Evolutionary conservation across 2,113 vertebrate genomes (phyloP).

Genomic region (Vidua chalybeata): DNA sequence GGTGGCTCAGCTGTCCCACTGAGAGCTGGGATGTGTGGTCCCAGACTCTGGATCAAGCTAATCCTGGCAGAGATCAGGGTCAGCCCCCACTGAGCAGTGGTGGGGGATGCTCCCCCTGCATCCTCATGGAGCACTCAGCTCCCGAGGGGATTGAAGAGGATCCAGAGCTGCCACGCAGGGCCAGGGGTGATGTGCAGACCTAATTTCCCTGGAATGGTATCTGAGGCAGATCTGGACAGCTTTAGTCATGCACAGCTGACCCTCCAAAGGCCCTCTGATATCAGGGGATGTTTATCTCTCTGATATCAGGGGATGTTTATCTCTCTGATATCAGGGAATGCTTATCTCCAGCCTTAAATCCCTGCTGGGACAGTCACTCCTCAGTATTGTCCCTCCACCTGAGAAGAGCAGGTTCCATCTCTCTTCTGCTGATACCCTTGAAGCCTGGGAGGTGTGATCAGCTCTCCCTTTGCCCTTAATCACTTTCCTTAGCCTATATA

Average conservation of each 20-base stretch:
- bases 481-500: constrained; percentile 38
- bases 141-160: too few relatives aligned
- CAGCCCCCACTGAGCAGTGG: neutral
- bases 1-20: neutral
- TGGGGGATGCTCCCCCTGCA: neutral
- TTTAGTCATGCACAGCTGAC: neutral
- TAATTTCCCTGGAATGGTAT: neutral
- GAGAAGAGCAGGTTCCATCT: neutral
- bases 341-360: neutral
- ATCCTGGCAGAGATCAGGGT: neutral
- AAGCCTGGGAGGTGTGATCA: neutral
- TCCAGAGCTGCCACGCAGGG: neutral
- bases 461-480: constrained; percentile 30
- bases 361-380: neutral
- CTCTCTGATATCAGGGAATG: neutral
- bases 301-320: too few relatives aligned
- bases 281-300: too few relatives aligned
- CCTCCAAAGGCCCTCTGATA: neutral
- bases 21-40: neutral
- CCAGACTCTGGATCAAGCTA: neutral
- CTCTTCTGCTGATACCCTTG: neutral
- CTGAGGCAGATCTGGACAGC: neutral
- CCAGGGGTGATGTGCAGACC: neutral
- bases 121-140: neutral
- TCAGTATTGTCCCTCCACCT: neutral